Evolutionary conservation across 2,888 invertebrate genomes (phyloP).

Genomic region (Monopis laevigella): DNA sequence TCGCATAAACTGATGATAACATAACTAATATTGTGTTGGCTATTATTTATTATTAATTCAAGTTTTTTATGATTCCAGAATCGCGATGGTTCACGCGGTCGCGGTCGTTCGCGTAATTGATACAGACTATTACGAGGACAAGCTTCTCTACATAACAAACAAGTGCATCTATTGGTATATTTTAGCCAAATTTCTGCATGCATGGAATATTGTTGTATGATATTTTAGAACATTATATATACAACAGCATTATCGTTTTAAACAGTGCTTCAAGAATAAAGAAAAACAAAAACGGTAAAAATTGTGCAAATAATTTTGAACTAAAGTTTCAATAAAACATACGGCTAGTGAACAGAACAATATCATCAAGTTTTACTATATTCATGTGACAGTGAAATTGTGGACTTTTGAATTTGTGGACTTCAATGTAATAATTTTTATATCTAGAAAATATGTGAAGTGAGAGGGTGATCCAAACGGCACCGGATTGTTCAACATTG

Average conservation of each 20-base stretch:
- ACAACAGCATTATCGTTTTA: conserved; percentile 56
- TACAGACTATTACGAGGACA: conserved; percentile 48
- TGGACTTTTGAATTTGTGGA: conserved; percentile 67
- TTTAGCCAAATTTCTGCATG: neutral
- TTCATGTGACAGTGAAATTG: conserved; percentile 47
- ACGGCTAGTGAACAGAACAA: conserved; percentile 63
- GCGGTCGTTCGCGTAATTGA: conserved; percentile 53
- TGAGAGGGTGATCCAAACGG: conserved; percentile 60
- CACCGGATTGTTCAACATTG: conserved; percentile 46
- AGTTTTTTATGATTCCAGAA: conserved; percentile 51
- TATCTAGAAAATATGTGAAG: conserved; percentile 64
- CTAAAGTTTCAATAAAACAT: conserved; percentile 55
- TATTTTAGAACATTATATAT: conserved; percentile 26
- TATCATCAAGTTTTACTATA: conserved; percentile 28
- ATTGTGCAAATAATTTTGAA: conserved; percentile 57
- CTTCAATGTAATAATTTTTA: conserved; percentile 58
- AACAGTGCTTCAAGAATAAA: conserved; percentile 57
- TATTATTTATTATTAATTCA: conserved; percentile 18
- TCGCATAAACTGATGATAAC: too few species aligned
- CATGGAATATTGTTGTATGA: conserved; percentile 1
- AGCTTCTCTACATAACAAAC: conserved; percentile 66
- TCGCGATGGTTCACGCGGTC: conserved; percentile 56
- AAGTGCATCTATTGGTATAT: conserved; percentile 58
- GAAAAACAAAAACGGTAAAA: conserved; percentile 62
- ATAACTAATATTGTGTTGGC: conserved; percentile 11